Conservation (phyloP, 1,140 invertebrate species). For the Planococcus citri region DNA sequence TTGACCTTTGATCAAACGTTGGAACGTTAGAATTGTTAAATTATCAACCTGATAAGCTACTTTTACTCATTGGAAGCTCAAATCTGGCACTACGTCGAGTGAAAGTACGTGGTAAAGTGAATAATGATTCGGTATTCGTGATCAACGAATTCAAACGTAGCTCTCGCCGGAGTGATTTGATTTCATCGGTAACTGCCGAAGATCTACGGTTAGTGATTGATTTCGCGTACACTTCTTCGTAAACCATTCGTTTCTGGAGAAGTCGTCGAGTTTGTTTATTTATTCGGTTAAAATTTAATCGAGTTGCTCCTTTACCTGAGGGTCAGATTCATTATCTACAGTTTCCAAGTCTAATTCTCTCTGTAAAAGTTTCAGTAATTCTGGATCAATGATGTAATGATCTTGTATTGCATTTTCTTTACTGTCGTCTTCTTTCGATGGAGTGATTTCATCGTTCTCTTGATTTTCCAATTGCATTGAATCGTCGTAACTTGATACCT, state of each 20-base stretch:
- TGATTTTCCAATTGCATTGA: neutral
- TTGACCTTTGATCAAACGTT: neutral
- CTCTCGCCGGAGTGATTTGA: constrained; percentile 12
- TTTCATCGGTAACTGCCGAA: constrained; percentile 6
- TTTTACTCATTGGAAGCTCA: constrained; percentile 46
- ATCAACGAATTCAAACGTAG: constrained; percentile 23
- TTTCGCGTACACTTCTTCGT: constrained; percentile 21
- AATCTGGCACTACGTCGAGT: constrained; percentile 48
- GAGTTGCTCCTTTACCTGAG: constrained; percentile 37
- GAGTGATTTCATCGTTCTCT: neutral
- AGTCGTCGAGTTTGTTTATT: neutral
- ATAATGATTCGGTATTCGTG: constrained; percentile 39
- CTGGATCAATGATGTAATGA: constrained; percentile 42
- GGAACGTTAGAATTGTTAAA: neutral
- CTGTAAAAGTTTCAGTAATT: constrained; percentile 49
- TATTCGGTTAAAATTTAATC: neutral
- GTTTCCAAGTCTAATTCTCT: constrained; percentile 50
- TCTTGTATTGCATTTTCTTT: neutral
- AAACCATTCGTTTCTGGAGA: constrained; percentile 23
- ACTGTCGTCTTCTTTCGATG: neutral
- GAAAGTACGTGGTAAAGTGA: constrained; percentile 48
- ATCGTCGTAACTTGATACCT: neutral
- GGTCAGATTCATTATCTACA: constrained; percentile 53
- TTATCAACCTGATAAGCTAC: constrained; percentile 41
- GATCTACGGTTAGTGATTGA: neutral